phyloP scores from a whole-genome alignment of 1,140 invertebrate species.

The Bombyx mori region ASM3026992v2 NC_085127.1:5192001-5192500 shows the following conservation, averaged over 20 bases:
- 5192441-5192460: neutral
- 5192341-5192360: slow-evolving; percentile 12
- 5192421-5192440: slow-evolving; percentile 3
- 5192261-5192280: slow-evolving; percentile 12
- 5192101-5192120: too few species aligned
- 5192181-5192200: too few species aligned
- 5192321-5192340: slow-evolving; percentile 6
- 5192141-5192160: too few species aligned
- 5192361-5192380: slow-evolving; percentile 10
- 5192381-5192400: slow-evolving; percentile 6
- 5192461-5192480: neutral
- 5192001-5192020: too few species aligned
- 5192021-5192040: too few species aligned
- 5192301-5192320: slow-evolving; percentile 12
- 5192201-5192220: too few species aligned
- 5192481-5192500: neutral
- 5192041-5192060: too few species aligned
- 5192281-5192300: slow-evolving; percentile 10
- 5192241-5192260: slow-evolving; percentile 15
- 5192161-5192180: too few species aligned
- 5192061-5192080: too few species aligned
- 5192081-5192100: too few species aligned
- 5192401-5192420: neutral
- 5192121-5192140: too few species aligned
- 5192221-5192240: slow-evolving; percentile 4